Base-by-base conservation (phyloP, 2,888 invertebrate genomes). In the Sinotaia quadrata region DNA sequence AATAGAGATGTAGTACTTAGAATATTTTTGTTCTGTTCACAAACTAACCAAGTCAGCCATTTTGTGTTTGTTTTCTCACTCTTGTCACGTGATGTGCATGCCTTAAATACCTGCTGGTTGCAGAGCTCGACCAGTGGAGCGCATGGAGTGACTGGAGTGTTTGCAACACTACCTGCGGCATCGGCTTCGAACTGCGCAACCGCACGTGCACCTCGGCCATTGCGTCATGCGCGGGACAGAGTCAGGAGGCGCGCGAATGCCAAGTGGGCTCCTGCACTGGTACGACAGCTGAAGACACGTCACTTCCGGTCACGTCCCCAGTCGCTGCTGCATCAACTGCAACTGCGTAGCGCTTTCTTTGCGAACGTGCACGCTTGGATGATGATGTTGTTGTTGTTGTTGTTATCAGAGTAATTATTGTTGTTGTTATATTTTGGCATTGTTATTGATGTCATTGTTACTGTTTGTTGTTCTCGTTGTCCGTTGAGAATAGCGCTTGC, bases 171-270 rank as follows among this genome's bases (percentile, higher is more conserved):
- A 29, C 60, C 7, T 73, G 73, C 29, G 72, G 72, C 18, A 54
- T 62, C 31, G 72, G 72, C 27, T 51, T 21, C 15, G 65, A 54
- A 57, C 33, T 33, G 18, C 67, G 73, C 41, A 24, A 47, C 47
- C 47, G 47, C 47, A 47, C 47, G 18, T 47, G 47, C 47, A 18
- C 24, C 47, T 8, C 1, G 3, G 47, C 21, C 21, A 47, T 24
- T 24, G 24, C 47, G 33, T 67, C 71, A 3, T 85, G 85, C 68
- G 74, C 78, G 65, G 79, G 81, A 59, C 7, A 3, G 8, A 1
- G 24, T 24, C 12, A 15, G 5, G 12, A 47, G 47, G 24, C 47
- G 12, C 8, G 12, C 47, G 47, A 47, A 21, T 47, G 47, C 47
- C 21, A 47, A n/a, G 47, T 24, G n/a, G 47, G 47, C 47, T 7